Percentiles rank a stretch among this genome's conserved stretches.
phyloP scores from a whole-genome alignment of 2,797 vertebrate species.

The Catostomus latipinnis region DNA sequence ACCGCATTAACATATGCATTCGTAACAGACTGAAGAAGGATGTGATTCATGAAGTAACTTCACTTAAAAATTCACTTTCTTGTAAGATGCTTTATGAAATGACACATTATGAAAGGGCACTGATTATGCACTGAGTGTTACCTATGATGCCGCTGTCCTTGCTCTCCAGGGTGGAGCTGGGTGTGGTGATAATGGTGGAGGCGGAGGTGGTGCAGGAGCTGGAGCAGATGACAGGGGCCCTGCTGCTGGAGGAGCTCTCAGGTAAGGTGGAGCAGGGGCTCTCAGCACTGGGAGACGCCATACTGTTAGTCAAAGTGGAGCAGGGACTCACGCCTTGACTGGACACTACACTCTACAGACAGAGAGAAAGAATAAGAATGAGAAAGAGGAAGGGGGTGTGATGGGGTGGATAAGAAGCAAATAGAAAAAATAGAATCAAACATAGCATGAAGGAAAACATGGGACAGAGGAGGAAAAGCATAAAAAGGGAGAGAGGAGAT shows the following conservation, averaged over 20 bases:
- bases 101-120: no score
- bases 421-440: slow-evolving; percentile 1
- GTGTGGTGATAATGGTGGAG: slow-evolving; percentile 87
- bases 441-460: background rate
- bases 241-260: slow-evolving; percentile 80
- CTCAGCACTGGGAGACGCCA: slow-evolving; percentile 91
- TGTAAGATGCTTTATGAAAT: no score
- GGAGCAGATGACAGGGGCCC: slow-evolving; percentile 53
- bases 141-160: slow-evolving; percentile 99
- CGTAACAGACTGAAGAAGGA: no score
- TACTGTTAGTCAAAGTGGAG: slow-evolving; percentile 97
- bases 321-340: slow-evolving; percentile 94
- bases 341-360: slow-evolving; percentile 80
- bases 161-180: slow-evolving; percentile 98
- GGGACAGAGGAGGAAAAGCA: background rate
- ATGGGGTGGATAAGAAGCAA: background rate
- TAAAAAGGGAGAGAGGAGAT: slow-evolving; percentile 11
- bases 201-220: slow-evolving; percentile 74
- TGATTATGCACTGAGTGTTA: slow-evolving; percentile 61
- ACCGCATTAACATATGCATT: no score
- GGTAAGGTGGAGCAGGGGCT: slow-evolving; percentile 94
- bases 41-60: no score
- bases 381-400: background rate
- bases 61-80: no score
- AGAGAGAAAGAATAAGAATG: slow-evolving; percentile 3